A percentile compares a stretch with the other conserved stretches of the same genome.
Evolutionary conservation across 2,797 vertebrate species (phyloP).

Genomic region (Manis crassicaudata): DNA sequence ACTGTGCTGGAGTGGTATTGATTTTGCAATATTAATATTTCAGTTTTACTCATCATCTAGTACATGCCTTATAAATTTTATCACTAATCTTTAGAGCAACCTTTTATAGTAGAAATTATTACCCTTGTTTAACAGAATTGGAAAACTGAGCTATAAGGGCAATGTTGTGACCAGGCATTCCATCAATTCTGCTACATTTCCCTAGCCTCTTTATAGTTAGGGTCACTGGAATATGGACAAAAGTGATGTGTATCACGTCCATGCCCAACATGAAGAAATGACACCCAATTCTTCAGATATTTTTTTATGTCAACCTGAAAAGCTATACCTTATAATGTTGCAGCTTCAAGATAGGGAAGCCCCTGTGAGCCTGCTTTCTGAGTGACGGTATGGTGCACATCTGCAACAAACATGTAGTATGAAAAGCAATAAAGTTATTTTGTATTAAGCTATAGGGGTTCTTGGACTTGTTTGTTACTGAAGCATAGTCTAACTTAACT

Average conservation of each 20-base stretch:
- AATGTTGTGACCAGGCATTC: accelerated
- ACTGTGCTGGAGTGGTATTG: neutral
- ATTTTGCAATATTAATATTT: neutral
- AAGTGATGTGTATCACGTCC: no score
- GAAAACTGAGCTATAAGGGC: neutral
- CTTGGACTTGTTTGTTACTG: neutral
- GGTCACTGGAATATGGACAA: no score
- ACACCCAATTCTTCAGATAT: accelerated
- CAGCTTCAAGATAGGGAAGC: accelerated
- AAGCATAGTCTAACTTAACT: neutral
- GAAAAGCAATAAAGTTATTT: neutral
- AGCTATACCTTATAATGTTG: accelerated
- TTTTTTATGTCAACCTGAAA: neutral
- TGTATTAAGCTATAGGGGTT: neutral
- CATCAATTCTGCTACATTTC: accelerated
- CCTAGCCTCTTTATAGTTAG: neutral
- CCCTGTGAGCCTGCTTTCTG: no score
- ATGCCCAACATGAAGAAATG: neutral
- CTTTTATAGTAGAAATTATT: neutral
- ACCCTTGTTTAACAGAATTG: neutral
- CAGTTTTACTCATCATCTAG: neutral
- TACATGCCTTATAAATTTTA: neutral
- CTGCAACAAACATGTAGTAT: accelerated
- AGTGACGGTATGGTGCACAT: no score
- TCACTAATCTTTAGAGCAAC: neutral